Percentiles rank a stretch among this genome's conserved stretches.
Conservation (phyloP, 2,888 invertebrate species). For the Geophilus truncorum region DNA sequence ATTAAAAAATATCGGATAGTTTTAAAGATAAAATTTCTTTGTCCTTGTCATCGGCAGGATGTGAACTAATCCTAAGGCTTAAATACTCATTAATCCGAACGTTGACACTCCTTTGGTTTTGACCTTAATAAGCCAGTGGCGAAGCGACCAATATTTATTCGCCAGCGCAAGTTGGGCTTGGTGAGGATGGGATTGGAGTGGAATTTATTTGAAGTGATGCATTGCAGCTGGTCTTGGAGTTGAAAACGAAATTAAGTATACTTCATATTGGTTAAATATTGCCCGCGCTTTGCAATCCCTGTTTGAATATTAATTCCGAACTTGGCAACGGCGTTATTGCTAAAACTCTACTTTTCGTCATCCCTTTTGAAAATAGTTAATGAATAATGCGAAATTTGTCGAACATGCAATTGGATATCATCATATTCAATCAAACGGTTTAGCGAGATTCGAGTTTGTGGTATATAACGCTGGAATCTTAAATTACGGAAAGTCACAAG, state of each 20-base stretch:
- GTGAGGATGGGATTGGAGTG: not conserved
- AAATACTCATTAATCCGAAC: not conserved
- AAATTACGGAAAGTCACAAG: too few relatives aligned
- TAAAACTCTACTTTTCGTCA: not conserved
- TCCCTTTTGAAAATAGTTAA: not conserved
- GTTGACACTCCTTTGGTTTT: not conserved
- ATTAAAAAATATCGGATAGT: not conserved
- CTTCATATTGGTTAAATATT: not conserved
- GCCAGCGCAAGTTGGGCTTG: not conserved
- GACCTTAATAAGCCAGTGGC: not conserved
- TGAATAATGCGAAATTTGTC: not conserved
- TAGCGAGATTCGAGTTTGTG: not conserved
- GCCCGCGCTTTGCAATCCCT: not conserved
- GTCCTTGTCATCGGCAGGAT: not conserved
- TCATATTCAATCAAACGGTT: not conserved
- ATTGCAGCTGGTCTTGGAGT: slow-evolving; percentile 13
- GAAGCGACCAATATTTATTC: not conserved
- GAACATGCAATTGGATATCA: not conserved
- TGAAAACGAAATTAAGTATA: slow-evolving; percentile 17
- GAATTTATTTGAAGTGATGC: slow-evolving; percentile 18
- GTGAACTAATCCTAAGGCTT: not conserved
- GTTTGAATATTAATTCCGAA: not conserved
- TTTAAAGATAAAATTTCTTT: not conserved
- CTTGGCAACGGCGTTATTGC: too few relatives aligned
- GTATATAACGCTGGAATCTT: not conserved